phyloP scores from a whole-genome alignment of 1,140 invertebrate genomes.

The Caenorhabditis elegans region DNA sequence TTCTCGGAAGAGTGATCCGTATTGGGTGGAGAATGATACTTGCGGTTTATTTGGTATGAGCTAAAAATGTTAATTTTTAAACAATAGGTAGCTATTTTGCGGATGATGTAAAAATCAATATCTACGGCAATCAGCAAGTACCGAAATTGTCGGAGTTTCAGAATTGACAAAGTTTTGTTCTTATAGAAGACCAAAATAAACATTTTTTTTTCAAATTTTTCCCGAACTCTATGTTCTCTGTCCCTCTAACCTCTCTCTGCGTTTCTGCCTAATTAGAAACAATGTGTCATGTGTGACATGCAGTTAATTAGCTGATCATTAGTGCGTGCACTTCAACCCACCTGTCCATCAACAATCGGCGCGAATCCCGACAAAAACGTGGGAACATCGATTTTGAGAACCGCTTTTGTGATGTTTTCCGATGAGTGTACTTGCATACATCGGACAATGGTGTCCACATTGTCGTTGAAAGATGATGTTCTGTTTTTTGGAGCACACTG shows the following conservation, averaged over 20 bases:
- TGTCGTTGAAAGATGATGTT: constrained; percentile 40
- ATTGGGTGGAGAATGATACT: constrained; percentile 64
- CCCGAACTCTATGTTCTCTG: too few species aligned
- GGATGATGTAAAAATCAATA: neutral
- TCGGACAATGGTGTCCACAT: constrained; percentile 50
- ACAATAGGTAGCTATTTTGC: too few species aligned
- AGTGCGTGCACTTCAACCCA: constrained; percentile 36
- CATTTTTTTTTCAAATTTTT: too few species aligned
- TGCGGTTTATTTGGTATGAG: constrained; percentile 65
- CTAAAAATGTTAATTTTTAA: constrained; percentile 46
- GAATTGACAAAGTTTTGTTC: too few species aligned
- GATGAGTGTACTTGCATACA: constrained; percentile 70
- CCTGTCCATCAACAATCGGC: constrained; percentile 74
- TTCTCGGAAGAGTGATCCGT: constrained; percentile 62
- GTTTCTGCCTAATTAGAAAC: neutral
- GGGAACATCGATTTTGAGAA: constrained; percentile 68
- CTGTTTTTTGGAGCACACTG: constrained; percentile 38
- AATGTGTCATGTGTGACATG: constrained; percentile 21
- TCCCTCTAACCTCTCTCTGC: too few species aligned
- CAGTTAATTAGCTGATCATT: constrained; percentile 27
- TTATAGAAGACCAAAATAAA: too few species aligned
- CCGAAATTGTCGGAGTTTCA: too few species aligned
- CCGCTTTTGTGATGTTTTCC: constrained; percentile 77
- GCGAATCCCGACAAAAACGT: constrained; percentile 74
- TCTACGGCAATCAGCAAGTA: too few species aligned